A percentile compares a stretch with the other conserved stretches of the same genome.
phyloP scores from a whole-genome alignment of 2,888 invertebrate genomes.

The Cataglyphis albicans region DNA sequence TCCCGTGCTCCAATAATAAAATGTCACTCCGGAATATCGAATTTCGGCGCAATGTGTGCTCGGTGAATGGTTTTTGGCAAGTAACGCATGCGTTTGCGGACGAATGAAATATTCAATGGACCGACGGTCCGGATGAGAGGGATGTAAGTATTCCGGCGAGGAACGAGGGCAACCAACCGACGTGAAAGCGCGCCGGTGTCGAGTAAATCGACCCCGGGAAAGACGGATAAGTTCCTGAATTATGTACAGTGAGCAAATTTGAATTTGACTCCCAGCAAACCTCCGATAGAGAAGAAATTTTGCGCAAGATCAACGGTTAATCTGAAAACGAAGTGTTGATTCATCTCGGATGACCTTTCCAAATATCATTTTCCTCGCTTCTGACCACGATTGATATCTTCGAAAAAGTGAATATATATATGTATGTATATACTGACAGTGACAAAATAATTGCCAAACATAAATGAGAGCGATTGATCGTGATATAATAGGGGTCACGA shows the following conservation, averaged over 20 bases:
- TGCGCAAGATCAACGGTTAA: conserved; percentile 13
- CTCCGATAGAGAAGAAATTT: conserved; percentile 20
- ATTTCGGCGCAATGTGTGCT: conserved; percentile 8
- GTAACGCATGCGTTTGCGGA: conserved; percentile 18
- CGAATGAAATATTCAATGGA: conserved; percentile 42
- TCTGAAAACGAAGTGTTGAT: conserved; percentile 8
- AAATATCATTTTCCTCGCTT: background rate
- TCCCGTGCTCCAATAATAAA: conserved; percentile 21
- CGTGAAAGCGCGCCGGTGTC: conserved; percentile 30
- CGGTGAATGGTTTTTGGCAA: conserved; percentile 12
- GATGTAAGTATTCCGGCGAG: conserved; percentile 1
- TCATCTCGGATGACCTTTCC: background rate
- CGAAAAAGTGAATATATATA: background rate
- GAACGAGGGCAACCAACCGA: conserved; percentile 4
- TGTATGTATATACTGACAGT: background rate
- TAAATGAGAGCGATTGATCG: background rate
- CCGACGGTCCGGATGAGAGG: conserved; percentile 28
- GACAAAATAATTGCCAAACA: background rate
- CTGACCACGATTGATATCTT: background rate
- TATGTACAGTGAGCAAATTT: conserved; percentile 57
- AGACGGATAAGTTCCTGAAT: conserved; percentile 48
- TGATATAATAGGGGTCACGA: background rate
- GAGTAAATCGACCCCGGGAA: conserved; percentile 36
- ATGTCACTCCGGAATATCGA: conserved; percentile 25
- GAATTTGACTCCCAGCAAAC: conserved; percentile 47